Conservation (phyloP, 2,888 invertebrate genomes). For the Carabus problematicus region DNA sequence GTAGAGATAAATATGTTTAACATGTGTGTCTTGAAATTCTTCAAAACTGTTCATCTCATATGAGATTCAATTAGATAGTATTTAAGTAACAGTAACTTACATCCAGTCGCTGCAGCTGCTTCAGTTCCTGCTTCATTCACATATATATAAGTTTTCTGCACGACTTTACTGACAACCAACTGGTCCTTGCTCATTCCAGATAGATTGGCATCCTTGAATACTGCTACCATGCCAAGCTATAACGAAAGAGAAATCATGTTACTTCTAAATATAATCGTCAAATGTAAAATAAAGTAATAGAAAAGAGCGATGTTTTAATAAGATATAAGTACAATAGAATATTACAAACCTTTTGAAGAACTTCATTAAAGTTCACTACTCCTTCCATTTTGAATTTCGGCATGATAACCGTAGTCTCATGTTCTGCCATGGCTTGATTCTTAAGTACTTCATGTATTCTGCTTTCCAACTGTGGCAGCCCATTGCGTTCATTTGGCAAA, state of each 20-base stretch:
- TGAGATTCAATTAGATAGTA: neutral
- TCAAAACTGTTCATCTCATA: neutral
- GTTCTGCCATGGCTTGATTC: neutral
- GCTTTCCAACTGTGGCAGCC: conserved; percentile 9
- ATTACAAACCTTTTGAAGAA: conserved; percentile 14
- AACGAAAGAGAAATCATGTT: conserved; percentile 18
- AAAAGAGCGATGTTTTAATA: too few relatives aligned
- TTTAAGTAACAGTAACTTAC: conserved; percentile 21
- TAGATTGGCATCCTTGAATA: conserved; percentile 25
- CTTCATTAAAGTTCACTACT: conserved; percentile 8
- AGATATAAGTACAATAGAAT: neutral
- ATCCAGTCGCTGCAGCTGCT: conserved; percentile 43
- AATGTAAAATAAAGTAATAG: conserved; percentile 3
- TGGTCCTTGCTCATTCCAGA: conserved; percentile 8
- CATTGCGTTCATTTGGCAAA: conserved; percentile 23
- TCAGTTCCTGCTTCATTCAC: conserved; percentile 44
- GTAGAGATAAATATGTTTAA: neutral
- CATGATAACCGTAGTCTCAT: conserved; percentile 4
- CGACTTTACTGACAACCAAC: conserved; percentile 28
- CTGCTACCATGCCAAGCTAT: conserved; percentile 34
- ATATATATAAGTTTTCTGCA: conserved; percentile 43
- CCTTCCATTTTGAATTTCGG: conserved; percentile 28
- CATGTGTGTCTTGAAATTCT: neutral
- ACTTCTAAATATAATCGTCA: neutral
- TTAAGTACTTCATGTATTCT: neutral